Evolutionary conservation across 1,140 invertebrate genomes (phyloP).

Genomic region (Drosophila persimilis): DNA sequence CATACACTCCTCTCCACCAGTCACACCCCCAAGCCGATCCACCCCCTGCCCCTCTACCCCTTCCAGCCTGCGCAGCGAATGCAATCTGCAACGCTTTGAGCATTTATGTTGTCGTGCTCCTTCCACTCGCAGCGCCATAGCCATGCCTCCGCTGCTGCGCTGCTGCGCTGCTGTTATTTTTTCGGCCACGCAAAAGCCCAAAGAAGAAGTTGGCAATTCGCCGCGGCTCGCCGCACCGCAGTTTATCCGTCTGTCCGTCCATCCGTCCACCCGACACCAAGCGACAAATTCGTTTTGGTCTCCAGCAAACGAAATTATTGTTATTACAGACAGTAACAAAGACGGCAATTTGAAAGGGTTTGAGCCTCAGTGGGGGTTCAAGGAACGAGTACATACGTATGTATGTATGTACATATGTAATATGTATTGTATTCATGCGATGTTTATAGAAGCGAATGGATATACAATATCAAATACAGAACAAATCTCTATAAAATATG

Average conservation of each 20-base stretch:
- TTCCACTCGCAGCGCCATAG: not conserved
- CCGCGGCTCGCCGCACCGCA: constrained; percentile 27
- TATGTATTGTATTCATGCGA: too few species aligned
- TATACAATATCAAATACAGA: too few species aligned
- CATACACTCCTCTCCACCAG: not conserved
- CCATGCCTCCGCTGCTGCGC: too few species aligned
- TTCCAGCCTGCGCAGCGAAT: constrained; percentile 63
- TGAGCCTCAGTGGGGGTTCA: too few species aligned
- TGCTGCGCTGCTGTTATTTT: constrained; percentile 7
- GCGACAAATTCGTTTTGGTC: constrained; percentile 48
- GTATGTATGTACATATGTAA: too few species aligned
- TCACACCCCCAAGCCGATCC: constrained; percentile 17
- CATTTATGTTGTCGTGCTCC: constrained; percentile 42
- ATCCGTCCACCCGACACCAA: constrained; percentile 47
- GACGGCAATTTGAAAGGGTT: constrained; percentile 14
- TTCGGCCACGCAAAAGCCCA: constrained; percentile 45
- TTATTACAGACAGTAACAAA: constrained; percentile 14
- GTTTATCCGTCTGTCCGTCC: too few species aligned
- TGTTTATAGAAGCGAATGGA: too few species aligned
- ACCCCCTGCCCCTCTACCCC: not conserved
- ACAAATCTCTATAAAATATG: too few species aligned
- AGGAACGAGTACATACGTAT: too few species aligned
- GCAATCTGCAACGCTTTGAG: constrained; percentile 80
- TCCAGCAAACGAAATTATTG: constrained; percentile 22
- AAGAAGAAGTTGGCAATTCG: constrained; percentile 57